Conservation (phyloP, 2,888 invertebrate genomes). For the Eilema griseolum region DNA sequence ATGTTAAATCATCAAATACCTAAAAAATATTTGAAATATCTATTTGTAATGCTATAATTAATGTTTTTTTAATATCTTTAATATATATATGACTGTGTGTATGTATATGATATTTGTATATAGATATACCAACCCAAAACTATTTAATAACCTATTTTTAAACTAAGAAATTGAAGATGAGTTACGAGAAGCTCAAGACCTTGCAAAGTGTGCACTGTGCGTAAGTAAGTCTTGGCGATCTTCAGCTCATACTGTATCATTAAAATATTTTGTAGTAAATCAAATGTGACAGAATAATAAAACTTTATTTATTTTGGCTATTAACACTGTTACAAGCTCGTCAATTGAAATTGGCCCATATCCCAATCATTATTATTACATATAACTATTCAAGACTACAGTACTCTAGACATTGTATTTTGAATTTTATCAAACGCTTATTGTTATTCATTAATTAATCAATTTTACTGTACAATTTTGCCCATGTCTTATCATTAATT, state of each 20-base stretch:
- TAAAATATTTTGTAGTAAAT: constrained; percentile 38
- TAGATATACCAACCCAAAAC: too few relatives aligned
- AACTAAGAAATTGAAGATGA: background rate
- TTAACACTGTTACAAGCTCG: constrained; percentile 60
- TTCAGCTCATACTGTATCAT: background rate
- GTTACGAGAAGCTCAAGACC: too few relatives aligned
- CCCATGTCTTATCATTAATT: constrained; percentile 34
- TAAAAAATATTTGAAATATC: too few relatives aligned
- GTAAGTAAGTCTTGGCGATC: too few relatives aligned
- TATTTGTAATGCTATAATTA: too few relatives aligned
- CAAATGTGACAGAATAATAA: constrained; percentile 44
- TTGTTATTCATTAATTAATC: constrained; percentile 26
- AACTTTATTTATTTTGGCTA: constrained; percentile 70
- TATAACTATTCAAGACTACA: constrained; percentile 57
- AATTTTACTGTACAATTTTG: constrained; percentile 36
- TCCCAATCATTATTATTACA: constrained; percentile 69
- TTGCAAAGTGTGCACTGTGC: too few relatives aligned
- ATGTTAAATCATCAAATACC: too few relatives aligned
- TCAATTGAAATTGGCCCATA: constrained; percentile 60
- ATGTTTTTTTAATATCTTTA: too few relatives aligned
- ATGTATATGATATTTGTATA: too few relatives aligned
- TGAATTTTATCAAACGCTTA: constrained; percentile 37
- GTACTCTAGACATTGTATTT: constrained; percentile 43
- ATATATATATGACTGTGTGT: too few relatives aligned
- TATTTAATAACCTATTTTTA: too few relatives aligned